Evolutionary conservation across 1,140 invertebrate species (phyloP).

Genomic region (Drosophila ironensis): DNA sequence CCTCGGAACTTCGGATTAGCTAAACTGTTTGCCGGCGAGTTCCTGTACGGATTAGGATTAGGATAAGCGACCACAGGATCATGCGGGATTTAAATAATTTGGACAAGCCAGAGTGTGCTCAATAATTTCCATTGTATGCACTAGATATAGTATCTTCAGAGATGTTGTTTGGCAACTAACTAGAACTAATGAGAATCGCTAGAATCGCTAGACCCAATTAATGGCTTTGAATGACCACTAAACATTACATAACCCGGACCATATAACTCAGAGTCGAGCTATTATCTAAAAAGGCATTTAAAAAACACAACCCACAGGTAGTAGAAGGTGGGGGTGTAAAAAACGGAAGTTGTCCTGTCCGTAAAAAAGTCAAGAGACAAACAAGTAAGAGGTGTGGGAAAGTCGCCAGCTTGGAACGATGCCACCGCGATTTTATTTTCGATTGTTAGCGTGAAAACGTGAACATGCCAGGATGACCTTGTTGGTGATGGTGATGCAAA

Average conservation of each 20-base stretch:
- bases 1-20: constrained; percentile 40
- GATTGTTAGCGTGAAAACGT: constrained; percentile 43
- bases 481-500: constrained; percentile 49
- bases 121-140: background rate
- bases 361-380: constrained; percentile 73
- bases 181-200: too few species aligned
- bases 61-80: constrained; percentile 49
- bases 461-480: background rate
- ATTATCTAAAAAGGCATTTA: constrained; percentile 24
- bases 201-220: too few species aligned
- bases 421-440: constrained; percentile 50
- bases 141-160: background rate
- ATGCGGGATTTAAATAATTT: constrained; percentile 22
- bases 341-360: constrained; percentile 36
- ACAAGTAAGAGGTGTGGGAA: constrained; percentile 24
- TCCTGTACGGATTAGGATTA: constrained; percentile 64
- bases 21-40: constrained; percentile 22
- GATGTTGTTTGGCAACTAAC: background rate
- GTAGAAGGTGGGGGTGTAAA: constrained; percentile 19
- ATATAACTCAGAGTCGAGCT: too few species aligned
- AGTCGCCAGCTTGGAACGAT: background rate
- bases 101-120: background rate
- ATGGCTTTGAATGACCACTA: too few species aligned
- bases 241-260: too few species aligned
- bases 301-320: constrained; percentile 30